Evolutionary conservation across 2,113 vertebrate genomes (phyloP).

Genomic region (Urocolius indicus): DNA sequence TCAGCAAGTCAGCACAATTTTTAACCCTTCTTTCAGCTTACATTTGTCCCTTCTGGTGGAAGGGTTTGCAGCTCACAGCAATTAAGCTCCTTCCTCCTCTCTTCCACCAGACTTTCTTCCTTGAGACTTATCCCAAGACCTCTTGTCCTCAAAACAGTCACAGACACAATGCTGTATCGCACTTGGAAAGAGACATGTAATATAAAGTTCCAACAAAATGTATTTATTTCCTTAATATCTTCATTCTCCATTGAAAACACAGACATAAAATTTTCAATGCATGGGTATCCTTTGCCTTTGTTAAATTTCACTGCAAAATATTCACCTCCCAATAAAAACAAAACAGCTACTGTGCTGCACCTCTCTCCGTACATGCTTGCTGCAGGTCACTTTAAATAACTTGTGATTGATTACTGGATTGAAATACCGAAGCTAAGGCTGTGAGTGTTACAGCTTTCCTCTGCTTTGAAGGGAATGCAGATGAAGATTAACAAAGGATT

Average conservation of each 20-base stretch:
- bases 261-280: background rate
- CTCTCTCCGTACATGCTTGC: background rate
- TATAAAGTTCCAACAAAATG: background rate
- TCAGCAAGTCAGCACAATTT: background rate
- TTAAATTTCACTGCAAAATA: background rate
- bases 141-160: background rate
- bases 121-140: background rate
- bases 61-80: background rate
- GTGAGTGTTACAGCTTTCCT: background rate
- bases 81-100: background rate
- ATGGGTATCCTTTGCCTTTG: background rate
- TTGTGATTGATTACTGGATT: background rate
- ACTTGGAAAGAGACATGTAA: background rate
- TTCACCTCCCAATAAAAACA: background rate
- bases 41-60: background rate
- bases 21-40: background rate
- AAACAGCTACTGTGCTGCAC: background rate
- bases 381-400: background rate
- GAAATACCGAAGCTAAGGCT: background rate
- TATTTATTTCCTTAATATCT: background rate
- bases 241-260: background rate
- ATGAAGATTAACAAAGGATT: background rate
- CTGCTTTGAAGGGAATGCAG: background rate
- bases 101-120: background rate
- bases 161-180: background rate